Conservation (phyloP, 2,888 invertebrate genomes). For the Lithodes maja region DNA sequence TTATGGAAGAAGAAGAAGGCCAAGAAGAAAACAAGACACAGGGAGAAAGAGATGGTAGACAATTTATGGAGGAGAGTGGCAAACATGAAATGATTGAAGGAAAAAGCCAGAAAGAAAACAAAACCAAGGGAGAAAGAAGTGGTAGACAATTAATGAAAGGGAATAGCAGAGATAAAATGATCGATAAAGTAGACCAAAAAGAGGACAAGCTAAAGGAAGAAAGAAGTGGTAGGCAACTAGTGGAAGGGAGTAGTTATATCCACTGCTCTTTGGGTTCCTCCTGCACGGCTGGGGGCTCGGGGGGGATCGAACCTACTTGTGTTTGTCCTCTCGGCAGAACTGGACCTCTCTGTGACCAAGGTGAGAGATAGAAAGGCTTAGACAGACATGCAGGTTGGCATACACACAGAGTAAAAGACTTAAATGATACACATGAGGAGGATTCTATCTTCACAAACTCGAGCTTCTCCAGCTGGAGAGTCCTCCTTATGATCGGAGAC, state of each 20-base stretch:
- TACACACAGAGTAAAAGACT: too few species aligned
- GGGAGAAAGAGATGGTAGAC: too few species aligned
- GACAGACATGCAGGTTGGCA: too few species aligned
- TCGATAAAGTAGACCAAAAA: neutral
- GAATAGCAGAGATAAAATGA: neutral
- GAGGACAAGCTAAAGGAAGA: neutral
- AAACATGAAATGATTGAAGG: neutral
- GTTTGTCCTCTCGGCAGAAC: conserved; percentile 50
- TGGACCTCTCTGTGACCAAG: conserved; percentile 44
- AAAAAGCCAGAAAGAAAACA: neutral
- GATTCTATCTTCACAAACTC: too few species aligned
- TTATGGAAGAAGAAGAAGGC: too few species aligned
- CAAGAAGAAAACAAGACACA: too few species aligned
- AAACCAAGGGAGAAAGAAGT: neutral
- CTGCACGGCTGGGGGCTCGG: conserved; percentile 33
- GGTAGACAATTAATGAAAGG: neutral
- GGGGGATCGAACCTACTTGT: conserved; percentile 21
- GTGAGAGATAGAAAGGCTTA: neutral
- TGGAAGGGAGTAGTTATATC: neutral
- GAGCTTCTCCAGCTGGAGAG: too few species aligned
- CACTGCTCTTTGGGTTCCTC: conserved; percentile 64
- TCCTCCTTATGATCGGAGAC: too few species aligned
- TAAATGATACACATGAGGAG: too few species aligned
- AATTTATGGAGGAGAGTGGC: too few species aligned
- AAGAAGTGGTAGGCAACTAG: neutral